Conservation (phyloP, 2,888 invertebrate genomes). For the Yponomeuta sedellus region DNA sequence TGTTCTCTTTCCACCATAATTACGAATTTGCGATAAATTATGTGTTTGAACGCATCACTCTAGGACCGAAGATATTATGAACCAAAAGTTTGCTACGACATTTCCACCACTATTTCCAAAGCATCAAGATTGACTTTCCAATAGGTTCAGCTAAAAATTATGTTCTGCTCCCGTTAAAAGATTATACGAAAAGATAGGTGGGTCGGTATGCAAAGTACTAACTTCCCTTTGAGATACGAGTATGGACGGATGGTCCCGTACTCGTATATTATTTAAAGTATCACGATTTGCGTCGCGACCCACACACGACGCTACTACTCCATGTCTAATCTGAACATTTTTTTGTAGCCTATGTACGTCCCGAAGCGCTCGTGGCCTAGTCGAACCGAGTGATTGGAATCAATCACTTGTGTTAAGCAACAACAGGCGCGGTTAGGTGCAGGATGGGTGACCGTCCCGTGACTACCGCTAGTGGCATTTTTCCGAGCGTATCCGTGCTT, state of each 20-base stretch:
- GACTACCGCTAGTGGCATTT: too few species aligned
- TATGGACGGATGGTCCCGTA: slow-evolving; percentile 50
- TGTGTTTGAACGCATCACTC: slow-evolving; percentile 38
- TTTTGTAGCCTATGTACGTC: too few species aligned
- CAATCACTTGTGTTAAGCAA: too few species aligned
- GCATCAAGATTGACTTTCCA: not conserved
- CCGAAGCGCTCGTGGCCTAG: too few species aligned
- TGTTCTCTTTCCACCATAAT: slow-evolving; percentile 29
- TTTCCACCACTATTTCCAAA: not conserved
- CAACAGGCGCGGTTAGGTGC: too few species aligned
- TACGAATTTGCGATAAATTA: slow-evolving; percentile 66
- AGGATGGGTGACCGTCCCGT: too few species aligned
- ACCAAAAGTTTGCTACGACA: not conserved
- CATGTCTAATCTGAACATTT: not conserved
- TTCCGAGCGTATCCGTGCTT: too few species aligned
- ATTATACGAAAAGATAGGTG: slow-evolving; percentile 69
- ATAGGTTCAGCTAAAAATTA: not conserved
- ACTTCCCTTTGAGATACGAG: slow-evolving; percentile 72
- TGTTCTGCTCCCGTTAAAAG: slow-evolving; percentile 55
- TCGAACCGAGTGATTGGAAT: too few species aligned
- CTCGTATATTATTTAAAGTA: slow-evolving; percentile 62
- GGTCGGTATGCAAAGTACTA: slow-evolving; percentile 64
- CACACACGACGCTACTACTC: slow-evolving; percentile 61
- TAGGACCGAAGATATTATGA: not conserved
- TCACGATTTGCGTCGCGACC: slow-evolving; percentile 56